Percentiles rank a stretch among this genome's conserved stretches.
Conservation (phyloP, 1,140 invertebrate species). For the Drosophila athabasca region DNA sequence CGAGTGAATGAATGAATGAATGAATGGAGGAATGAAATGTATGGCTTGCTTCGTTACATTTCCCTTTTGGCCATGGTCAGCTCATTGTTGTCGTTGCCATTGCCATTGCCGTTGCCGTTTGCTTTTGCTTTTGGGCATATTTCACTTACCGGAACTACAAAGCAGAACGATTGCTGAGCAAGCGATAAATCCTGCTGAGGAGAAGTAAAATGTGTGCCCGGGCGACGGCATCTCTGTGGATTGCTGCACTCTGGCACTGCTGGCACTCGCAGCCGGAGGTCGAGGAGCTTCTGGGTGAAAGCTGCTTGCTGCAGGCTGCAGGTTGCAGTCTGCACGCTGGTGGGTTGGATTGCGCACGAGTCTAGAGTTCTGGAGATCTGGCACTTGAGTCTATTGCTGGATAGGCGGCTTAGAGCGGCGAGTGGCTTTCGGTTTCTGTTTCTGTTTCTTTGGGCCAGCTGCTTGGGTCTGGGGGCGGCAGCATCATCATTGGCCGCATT, state of each 20-base stretch:
- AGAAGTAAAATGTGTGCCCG: constrained; percentile 71
- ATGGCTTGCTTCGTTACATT: constrained; percentile 15
- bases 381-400: constrained; percentile 41
- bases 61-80: constrained; percentile 7
- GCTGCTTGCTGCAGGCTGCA: no score
- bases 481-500: constrained; percentile 48
- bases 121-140: constrained; percentile 61
- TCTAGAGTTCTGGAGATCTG: constrained; percentile 39
- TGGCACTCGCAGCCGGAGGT: constrained; percentile 8
- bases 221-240: constrained; percentile 61
- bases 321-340: constrained; percentile 1
- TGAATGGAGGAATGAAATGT: constrained; percentile 7
- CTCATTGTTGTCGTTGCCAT: constrained; percentile 1
- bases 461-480: constrained; percentile 17
- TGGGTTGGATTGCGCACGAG: constrained; percentile 46
- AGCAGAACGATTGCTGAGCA: constrained; percentile 84
- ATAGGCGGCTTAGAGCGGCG: constrained; percentile 3
- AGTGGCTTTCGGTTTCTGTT: not conserved
- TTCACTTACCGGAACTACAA: constrained; percentile 83
- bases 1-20: constrained; percentile 36
- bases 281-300: no score
- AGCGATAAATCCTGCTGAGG: constrained; percentile 81
- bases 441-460: constrained; percentile 12
- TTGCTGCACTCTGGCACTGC: not conserved
- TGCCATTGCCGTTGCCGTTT: constrained; percentile 15